Base-by-base conservation (phyloP, 2,888 invertebrate species). In the Drosophila nr. medialis region DNA sequence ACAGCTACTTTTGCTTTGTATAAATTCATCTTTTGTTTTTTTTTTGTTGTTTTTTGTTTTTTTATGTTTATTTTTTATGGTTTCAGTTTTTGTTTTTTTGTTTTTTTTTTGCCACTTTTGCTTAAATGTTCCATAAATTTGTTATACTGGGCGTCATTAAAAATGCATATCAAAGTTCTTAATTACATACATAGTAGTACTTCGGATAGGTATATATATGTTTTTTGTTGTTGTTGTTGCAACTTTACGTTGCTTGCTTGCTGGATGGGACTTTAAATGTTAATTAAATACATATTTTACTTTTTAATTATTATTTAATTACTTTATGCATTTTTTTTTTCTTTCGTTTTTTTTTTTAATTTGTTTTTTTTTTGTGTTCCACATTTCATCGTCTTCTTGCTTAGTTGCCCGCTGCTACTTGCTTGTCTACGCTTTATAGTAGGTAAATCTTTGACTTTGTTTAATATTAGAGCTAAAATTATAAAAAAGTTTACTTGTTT, bases 91-190 rank as follows among this genome's bases (percentile, higher is more conserved):
- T n/a, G n/a, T 62, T 60, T 4, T 5, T 29, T 29, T 49, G 53
- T 1, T 29, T 0, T 6, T 49, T 24, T 48, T 71, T 63, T 54
- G 30, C 51, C 38, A 50, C 63, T 72, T 72, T 69, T 55, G 34
- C 55, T 73, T 78, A 51, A 72, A 72, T 75, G 72, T 68, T 76
- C 36, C 27, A 66, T 63, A 40, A 10, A 38, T n/a, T 55, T 27
- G 7, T 55, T 15, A 32, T 78, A 48, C 68, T 76, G 86, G 86
- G 88, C 88, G 64, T 79, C 65, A 81, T 80, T 88, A 86, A 89
- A 86, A 85, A 86, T 86, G 84, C 84, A 83, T 86, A 85, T 88
- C 86, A 88, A 88, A 88, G 86, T 83, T 86, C 81, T 88, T 87
- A 73, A 66, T 76, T 82, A 82, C 64, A 73, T 75, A 78, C 64